Evolutionary conservation across 2,113 vertebrate species (phyloP).

Genomic region (Forbesichthys agassizii): DNA sequence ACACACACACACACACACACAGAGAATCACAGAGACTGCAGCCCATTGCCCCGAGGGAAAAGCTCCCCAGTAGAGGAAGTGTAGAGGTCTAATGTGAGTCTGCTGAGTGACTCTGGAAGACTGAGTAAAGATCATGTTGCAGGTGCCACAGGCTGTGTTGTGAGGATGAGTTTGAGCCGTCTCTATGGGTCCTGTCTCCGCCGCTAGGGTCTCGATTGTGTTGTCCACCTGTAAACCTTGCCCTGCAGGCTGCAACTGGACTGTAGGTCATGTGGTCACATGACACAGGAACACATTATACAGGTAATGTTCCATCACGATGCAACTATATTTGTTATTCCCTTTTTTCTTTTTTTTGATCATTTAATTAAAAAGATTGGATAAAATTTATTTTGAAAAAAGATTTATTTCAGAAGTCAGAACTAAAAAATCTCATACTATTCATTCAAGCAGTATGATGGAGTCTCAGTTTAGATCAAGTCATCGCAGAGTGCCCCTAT

Average conservation of each 20-base stretch:
- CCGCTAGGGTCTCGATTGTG: constrained; percentile 46
- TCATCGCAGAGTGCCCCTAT: constrained; percentile 10
- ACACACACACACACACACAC: constrained; percentile 18
- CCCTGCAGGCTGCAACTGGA: constrained; percentile 8
- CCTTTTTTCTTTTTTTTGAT: no score
- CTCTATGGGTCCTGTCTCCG: constrained; percentile 33
- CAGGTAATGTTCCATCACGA: no score
- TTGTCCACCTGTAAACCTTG: constrained; percentile 30
- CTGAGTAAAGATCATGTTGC: constrained; percentile 63
- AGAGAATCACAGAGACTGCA: constrained; percentile 26
- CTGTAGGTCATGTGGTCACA: neutral
- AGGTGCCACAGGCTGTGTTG: constrained; percentile 44
- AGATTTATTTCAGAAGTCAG: no score
- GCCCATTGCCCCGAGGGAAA: constrained; percentile 54
- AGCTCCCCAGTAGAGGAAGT: constrained; percentile 65
- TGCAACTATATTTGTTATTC: no score
- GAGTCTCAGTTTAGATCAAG: neutral
- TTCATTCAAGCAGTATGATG: neutral
- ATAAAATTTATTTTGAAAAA: no score
- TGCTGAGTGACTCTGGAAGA: constrained; percentile 65
- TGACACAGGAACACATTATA: no score
- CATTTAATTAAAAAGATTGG: no score
- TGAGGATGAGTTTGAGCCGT: constrained; percentile 52
- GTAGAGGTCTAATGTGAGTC: constrained; percentile 62
- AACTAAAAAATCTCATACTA: neutral